A percentile compares a stretch with the other conserved stretches of the same genome.
Evolutionary conservation across 2,797 vertebrate species (phyloP).

Genomic region (Girardinus metallicus): DNA sequence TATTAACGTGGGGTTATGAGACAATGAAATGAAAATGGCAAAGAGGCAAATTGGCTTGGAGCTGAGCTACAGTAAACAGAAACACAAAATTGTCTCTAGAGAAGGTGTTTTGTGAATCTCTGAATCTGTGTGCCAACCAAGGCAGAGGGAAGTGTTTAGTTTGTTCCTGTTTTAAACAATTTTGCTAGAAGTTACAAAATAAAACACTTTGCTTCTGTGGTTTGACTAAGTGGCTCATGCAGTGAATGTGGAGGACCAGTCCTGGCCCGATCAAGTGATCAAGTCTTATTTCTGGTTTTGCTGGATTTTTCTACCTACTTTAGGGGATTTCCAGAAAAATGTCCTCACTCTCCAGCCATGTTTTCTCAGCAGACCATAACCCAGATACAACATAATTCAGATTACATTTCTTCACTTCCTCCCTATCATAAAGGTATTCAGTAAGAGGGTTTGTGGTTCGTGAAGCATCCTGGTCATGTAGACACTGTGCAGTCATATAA

Average conservation of each 20-base stretch:
- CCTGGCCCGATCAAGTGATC: not conserved
- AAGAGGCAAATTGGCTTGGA: no score
- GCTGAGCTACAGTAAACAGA: not conserved
- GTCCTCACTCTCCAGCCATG: not conserved
- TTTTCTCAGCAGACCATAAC: constrained; percentile 22
- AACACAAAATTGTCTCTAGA: not conserved
- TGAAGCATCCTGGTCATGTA: not conserved
- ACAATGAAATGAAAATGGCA: no score
- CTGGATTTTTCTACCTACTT: not conserved
- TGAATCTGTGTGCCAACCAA: not conserved
- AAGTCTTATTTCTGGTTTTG: not conserved
- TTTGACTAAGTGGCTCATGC: not conserved
- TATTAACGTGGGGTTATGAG: not conserved
- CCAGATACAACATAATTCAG: constrained; percentile 15
- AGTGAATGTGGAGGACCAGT: not conserved
- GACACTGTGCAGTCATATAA: not conserved
- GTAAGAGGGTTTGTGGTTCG: not conserved
- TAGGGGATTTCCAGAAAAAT: constrained; percentile 1
- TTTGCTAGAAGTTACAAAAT: not conserved
- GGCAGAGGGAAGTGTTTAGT: not conserved
- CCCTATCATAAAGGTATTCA: not conserved
- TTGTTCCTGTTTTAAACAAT: not conserved
- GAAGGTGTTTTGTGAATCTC: not conserved
- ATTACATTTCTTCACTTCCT: not conserved
- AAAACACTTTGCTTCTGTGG: not conserved